phyloP scores from a whole-genome alignment of 2,113 vertebrate genomes.

The Tachysurus vachellii region DNA sequence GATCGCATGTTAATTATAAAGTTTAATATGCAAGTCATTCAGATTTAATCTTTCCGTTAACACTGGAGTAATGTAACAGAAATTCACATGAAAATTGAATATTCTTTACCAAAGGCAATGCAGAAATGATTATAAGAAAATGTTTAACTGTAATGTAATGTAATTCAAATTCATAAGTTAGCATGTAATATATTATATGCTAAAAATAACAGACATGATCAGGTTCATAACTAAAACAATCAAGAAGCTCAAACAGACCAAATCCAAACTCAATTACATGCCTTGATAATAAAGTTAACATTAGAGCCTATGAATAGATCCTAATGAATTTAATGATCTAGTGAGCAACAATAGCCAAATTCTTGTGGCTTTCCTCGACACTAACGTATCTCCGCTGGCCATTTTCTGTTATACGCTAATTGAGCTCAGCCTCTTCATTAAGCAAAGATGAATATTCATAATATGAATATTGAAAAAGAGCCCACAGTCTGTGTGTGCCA shows the following conservation, averaged over 20 bases:
- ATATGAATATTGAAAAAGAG: constrained; percentile 30
- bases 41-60: neutral
- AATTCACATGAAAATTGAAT: neutral
- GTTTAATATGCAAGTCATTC: neutral
- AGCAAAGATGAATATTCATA: constrained; percentile 51
- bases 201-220: neutral
- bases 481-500: constrained; percentile 16
- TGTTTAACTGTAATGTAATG: neutral
- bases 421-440: constrained; percentile 46
- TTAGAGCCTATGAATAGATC: constrained; percentile 9
- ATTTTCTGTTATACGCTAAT: constrained; percentile 38
- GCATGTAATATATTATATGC: neutral
- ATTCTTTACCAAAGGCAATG: neutral
- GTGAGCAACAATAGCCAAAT: constrained; percentile 32
- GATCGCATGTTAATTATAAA: neutral
- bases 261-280: neutral
- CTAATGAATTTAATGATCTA: constrained; percentile 42
- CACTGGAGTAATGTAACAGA: neutral
- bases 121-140: neutral
- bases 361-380: constrained; percentile 25
- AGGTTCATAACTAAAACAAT: neutral
- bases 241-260: neutral
- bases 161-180: neutral
- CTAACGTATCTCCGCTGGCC: constrained; percentile 20
- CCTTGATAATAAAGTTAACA: neutral